Conservation (phyloP, 1,140 invertebrate genomes). For the Oryzaephilus surinamensis region DNA sequence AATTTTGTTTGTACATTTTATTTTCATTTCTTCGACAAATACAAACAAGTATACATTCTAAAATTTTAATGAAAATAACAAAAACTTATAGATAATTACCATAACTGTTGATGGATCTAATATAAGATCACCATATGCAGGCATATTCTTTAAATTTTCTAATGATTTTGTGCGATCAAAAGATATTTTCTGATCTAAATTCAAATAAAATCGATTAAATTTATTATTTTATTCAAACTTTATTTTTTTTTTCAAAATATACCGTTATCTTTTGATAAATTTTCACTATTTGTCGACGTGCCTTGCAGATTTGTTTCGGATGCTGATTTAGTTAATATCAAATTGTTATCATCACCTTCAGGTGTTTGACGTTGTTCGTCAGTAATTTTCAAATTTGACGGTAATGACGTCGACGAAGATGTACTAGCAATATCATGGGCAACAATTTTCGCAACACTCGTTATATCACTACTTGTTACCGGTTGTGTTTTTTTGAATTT, state of each 20-base stretch:
- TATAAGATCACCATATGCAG: slow-evolving; percentile 41
- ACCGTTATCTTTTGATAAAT: slow-evolving; percentile 12
- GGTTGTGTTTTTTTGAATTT: slow-evolving; percentile 17
- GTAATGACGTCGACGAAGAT: slow-evolving; percentile 9
- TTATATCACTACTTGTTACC: slow-evolving; percentile 4
- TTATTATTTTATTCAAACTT: neutral
- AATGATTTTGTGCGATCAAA: slow-evolving; percentile 25
- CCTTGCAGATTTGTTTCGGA: slow-evolving; percentile 28
- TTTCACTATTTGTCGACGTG: slow-evolving; percentile 25
- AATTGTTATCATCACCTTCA: slow-evolving; percentile 22
- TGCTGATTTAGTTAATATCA: slow-evolving; percentile 22
- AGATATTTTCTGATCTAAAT: slow-evolving; percentile 12
- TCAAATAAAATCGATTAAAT: slow-evolving; percentile 15
- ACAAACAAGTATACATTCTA: no score
- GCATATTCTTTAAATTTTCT: slow-evolving; percentile 35
- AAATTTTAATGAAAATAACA: no score
- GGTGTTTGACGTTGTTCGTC: slow-evolving; percentile 19
- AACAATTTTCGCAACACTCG: slow-evolving; percentile 9
- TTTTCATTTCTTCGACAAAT: no score
- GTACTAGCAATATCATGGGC: slow-evolving; percentile 11
- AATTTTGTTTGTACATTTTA: no score
- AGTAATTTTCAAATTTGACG: no score
- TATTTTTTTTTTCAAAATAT: slow-evolving; percentile 4
- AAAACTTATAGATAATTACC: slow-evolving; percentile 16
- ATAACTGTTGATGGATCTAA: slow-evolving; percentile 35